These are phyloP conservation scores for Dysmachus trigonus DNA, from an alignment of 2,888 invertebrate genomes.

Conservation along the genomic window DNA sequence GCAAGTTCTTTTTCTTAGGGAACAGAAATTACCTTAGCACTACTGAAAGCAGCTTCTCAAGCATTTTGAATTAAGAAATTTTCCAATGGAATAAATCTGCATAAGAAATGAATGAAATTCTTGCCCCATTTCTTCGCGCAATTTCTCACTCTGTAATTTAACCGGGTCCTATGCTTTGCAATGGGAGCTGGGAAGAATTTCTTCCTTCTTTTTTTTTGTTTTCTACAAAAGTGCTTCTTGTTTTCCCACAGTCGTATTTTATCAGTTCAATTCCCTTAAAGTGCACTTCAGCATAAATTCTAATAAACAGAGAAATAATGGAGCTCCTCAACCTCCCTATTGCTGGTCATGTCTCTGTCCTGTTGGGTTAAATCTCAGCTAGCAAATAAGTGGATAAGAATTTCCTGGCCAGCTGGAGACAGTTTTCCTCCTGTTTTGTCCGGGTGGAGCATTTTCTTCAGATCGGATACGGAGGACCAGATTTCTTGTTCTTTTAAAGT, in stretches of 20 bases:
- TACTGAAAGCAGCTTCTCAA: neutral
- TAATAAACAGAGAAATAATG: slow-evolving; percentile 35
- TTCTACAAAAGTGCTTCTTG: neutral
- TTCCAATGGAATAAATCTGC: slow-evolving; percentile 10
- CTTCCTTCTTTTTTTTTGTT: neutral
- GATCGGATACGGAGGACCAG: neutral
- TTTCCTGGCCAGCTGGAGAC: neutral
- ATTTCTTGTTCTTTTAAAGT: neutral
- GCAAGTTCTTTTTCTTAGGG: neutral
- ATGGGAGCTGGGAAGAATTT: neutral
- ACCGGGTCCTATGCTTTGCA: neutral
- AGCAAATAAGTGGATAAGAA: neutral
- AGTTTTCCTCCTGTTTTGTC: neutral
- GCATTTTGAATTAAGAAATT: neutral
- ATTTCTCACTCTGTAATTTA: slow-evolving; percentile 17
- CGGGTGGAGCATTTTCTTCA: neutral
- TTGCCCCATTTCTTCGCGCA: neutral
- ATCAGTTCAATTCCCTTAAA: slow-evolving; percentile 33
- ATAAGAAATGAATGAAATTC: slow-evolving; percentile 14
- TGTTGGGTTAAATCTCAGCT: slow-evolving; percentile 12
- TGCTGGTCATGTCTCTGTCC: neutral
- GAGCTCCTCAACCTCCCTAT: neutral
- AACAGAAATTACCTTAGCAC: neutral
- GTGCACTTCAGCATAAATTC: slow-evolving; percentile 37
- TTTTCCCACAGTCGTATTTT: slow-evolving; percentile 6